These are phyloP conservation scores for Sapajus apella DNA, from an alignment of 2,113 vertebrate species.

Conservation along the genomic window DNA sequence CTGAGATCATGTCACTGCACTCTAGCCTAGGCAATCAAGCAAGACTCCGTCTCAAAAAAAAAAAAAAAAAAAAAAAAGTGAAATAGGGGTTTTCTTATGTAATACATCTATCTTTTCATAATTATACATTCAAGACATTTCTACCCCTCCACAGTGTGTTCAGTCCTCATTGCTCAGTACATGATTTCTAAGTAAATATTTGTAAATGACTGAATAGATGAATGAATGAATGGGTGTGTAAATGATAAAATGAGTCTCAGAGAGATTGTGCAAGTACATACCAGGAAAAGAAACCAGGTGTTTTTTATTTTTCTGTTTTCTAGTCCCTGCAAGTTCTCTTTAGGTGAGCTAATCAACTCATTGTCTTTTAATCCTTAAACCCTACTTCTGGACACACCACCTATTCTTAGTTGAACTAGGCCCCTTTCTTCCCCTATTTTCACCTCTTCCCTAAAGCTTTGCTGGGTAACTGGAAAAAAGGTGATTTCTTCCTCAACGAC, in stretches of 20 bases:
- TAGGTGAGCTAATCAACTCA: neutral
- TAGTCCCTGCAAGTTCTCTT: neutral
- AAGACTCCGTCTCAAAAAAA: too few relatives aligned
- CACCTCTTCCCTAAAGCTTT: conserved; percentile 62
- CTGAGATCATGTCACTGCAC: too few relatives aligned
- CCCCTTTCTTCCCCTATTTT: neutral
- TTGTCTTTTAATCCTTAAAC: conserved; percentile 28
- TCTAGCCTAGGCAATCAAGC: too few relatives aligned
- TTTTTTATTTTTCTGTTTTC: neutral
- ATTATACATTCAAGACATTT: neutral
- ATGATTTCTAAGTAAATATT: conserved; percentile 9
- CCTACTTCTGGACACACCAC: conserved; percentile 51
- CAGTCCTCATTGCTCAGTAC: neutral
- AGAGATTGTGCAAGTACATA: neutral
- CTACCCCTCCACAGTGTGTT: neutral
- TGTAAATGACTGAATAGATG: neutral
- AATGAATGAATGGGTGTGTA: neutral
- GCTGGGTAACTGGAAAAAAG: conserved; percentile 65
- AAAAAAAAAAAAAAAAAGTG: too few relatives aligned
- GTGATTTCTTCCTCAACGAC: conserved; percentile 54
- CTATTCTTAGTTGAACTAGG: neutral
- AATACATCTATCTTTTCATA: neutral
- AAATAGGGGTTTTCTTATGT: neutral
- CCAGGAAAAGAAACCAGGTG: conserved; percentile 5
- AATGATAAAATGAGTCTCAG: neutral